Evolutionary conservation across 2,888 invertebrate genomes (phyloP).

Genomic region (Cephus spinipes): DNA sequence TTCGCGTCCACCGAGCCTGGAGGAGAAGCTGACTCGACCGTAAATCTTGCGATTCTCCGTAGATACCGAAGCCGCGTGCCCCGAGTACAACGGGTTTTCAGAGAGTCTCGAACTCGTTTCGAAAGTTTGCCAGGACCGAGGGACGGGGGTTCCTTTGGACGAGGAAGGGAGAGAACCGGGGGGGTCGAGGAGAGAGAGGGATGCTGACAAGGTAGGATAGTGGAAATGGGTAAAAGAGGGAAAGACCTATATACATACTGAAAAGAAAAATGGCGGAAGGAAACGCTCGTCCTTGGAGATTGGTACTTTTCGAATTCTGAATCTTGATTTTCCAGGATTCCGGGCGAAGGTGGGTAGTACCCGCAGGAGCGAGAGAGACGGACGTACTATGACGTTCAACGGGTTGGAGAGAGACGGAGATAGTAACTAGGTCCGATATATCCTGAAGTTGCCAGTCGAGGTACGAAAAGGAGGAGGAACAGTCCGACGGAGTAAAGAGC

Average conservation of each 20-base stretch:
- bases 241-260: not conserved
- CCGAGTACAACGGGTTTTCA: not conserved
- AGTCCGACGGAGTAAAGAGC: slow-evolving; percentile 17
- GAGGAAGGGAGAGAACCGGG: no score
- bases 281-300: slow-evolving; percentile 28
- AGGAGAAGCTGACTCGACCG: slow-evolving; percentile 11
- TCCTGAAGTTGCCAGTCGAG: no score
- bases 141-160: no score
- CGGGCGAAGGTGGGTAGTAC: no score
- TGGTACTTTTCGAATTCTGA: not conserved
- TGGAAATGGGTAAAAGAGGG: no score
- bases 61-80: not conserved
- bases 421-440: slow-evolving; percentile 16
- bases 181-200: not conserved
- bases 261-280: slow-evolving; percentile 13
- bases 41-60: no score
- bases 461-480: slow-evolving; percentile 14
- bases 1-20: slow-evolving; percentile 6
- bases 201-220: slow-evolving; percentile 16
- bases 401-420: not conserved
- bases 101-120: slow-evolving; percentile 5
- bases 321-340: no score
- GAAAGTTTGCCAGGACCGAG: not conserved
- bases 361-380: not conserved
- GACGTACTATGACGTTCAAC: no score